These are phyloP conservation scores for Pagetopsis macropterus DNA, from an alignment of 2,797 vertebrate species.

Conservation along the genomic window DNA sequence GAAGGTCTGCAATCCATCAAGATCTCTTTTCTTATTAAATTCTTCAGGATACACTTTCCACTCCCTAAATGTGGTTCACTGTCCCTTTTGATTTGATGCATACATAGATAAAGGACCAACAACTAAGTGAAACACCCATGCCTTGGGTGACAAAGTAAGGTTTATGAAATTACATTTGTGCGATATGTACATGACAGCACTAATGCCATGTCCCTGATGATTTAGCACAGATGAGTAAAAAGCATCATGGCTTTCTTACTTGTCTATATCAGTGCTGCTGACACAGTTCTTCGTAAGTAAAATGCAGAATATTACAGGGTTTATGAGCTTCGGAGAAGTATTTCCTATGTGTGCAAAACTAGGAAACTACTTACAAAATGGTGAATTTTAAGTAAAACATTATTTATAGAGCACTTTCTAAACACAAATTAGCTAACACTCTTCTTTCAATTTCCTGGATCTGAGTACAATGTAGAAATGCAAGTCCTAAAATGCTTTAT, in stretches of 20 bases:
- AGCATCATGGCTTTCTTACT: background rate
- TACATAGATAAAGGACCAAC: conserved; percentile 82
- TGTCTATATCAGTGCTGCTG: background rate
- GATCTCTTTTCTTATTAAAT: conserved; percentile 89
- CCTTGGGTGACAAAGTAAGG: conserved; percentile 59
- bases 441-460: conserved; percentile 8
- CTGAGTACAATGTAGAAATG: conserved; percentile 1
- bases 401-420: conserved; percentile 6
- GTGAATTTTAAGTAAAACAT: conserved; percentile 14
- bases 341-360: background rate
- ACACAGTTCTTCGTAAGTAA: background rate
- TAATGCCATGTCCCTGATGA: conserved; percentile 17
- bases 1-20: conserved; percentile 88
- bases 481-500: background rate
- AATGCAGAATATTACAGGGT: conserved; percentile 15
- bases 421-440: background rate
- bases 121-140: conserved; percentile 72
- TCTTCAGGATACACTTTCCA: conserved; percentile 86
- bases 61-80: conserved; percentile 81
- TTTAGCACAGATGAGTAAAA: conserved; percentile 13
- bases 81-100: conserved; percentile 85
- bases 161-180: conserved; percentile 64
- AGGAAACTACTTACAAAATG: background rate
- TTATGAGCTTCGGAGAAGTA: conserved; percentile 21
- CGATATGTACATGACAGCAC: conserved; percentile 35